Evolutionary conservation across 2,888 invertebrate genomes (phyloP).

Genomic region (Phytoseiulus persimilis): DNA sequence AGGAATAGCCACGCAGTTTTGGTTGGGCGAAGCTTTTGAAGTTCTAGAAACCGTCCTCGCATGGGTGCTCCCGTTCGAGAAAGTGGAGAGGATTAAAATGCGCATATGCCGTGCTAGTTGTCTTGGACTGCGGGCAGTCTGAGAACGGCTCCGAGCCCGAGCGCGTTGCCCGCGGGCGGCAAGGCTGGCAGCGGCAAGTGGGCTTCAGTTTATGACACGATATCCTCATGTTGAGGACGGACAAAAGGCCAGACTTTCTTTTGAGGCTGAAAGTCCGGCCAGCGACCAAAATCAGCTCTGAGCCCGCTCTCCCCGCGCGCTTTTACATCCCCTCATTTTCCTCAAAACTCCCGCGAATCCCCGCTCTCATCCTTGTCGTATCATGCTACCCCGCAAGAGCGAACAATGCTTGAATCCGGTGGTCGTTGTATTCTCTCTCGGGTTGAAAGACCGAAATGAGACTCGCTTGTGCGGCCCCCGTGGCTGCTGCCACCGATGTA

Average conservation of each 20-base stretch:
- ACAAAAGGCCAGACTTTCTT: background rate
- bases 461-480: background rate
- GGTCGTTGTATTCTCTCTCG: background rate
- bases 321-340: background rate
- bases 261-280: background rate
- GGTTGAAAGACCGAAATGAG: background rate
- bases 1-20: no score
- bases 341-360: background rate
- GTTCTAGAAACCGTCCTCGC: background rate
- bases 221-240: background rate
- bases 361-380: background rate
- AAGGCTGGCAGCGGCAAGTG: background rate
- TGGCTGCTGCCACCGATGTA: background rate
- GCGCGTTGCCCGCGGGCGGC: background rate
- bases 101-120: background rate
- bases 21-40: no score
- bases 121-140: background rate
- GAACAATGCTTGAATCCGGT: background rate
- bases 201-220: background rate
- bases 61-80: background rate
- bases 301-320: background rate
- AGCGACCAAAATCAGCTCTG: background rate
- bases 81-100: background rate
- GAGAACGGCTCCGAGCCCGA: background rate
- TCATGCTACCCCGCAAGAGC: background rate